Evolutionary conservation across 2,113 vertebrate genomes (phyloP).

Genomic region (Aldabrachelys gigantea): DNA sequence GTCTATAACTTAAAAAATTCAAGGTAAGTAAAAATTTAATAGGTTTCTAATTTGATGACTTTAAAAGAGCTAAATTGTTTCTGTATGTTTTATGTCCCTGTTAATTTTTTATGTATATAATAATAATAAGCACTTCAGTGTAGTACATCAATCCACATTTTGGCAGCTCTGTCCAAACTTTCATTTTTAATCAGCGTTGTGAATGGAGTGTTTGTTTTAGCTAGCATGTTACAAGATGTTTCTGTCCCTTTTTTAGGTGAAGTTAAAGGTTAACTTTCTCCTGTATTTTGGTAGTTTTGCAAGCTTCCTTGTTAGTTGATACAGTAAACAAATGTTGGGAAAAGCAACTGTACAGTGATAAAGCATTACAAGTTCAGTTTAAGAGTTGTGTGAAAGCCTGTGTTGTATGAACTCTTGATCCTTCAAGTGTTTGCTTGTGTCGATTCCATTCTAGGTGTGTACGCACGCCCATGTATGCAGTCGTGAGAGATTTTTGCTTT

Average conservation of each 20-base stretch:
- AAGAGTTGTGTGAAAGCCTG: not conserved
- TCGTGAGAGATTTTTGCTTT: no score
- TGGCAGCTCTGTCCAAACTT: rapidly evolving
- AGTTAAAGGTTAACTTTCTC: not conserved
- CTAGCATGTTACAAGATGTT: not conserved
- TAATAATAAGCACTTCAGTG: not conserved
- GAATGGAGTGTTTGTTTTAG: not conserved
- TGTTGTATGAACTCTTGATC: not conserved
- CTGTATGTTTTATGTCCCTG: not conserved
- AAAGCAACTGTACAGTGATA: not conserved
- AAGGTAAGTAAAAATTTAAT: not conserved
- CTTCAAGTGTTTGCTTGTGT: no score
- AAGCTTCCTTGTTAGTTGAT: not conserved
- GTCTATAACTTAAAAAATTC: not conserved
- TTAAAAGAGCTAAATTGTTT: not conserved
- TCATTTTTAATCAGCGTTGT: not conserved
- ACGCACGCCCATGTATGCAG: no score
- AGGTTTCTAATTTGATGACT: not conserved
- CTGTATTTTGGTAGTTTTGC: not conserved
- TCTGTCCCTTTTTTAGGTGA: not conserved
- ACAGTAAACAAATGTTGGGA: not conserved
- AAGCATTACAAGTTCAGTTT: not conserved
- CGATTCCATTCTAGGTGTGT: no score
- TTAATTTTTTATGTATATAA: not conserved
- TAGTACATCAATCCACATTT: not conserved